Evolutionary conservation across 2,113 vertebrate genomes (phyloP), one percentile per base, ranked within the genome.

Genomic region (Emydocephalus ijimae): DNA sequence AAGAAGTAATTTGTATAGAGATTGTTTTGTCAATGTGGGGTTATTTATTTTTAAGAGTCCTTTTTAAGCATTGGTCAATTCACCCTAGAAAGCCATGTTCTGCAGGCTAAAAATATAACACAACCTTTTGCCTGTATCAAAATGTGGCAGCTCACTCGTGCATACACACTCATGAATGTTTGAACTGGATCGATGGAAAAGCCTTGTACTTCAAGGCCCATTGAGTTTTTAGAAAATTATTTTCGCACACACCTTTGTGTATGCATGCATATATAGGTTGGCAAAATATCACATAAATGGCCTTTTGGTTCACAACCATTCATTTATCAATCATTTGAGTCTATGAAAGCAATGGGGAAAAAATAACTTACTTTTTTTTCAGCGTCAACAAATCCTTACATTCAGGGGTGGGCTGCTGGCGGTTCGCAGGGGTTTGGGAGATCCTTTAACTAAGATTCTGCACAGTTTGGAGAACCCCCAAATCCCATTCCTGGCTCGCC

Each of bases 11-110:
- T 92, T 7, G 0, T 48, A 57, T 90, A 3, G 3, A 94, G 55
- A 87, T 89, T 4, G 10, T n/a, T 95, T 88, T n/a, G 87, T 88
- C 6, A 89, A 3, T 29, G 86, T 92, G 26, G 2, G 7, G 92
- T 56, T 24, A 94, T 93, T 96, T 95, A 94, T 43, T 81, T 81
- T 43, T 21, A 87, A 26, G 5, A 57, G 26, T 54, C 2, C 26
- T 1, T 24, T 89, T 59, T 0, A 93, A 89, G 54, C 26, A 88
- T 93, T 93, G 93, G 14, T 7, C 50, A 93, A 88, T 43, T 2
- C 45, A 23, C 0, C 24, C 0, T 74, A 8, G 69, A 43, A 92
- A 91, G 23, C 15, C 55, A 18, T 1, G 43, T 96, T 0, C 0
- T 21, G 1, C 88, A 4, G 92, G 21, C 9, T 86, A 15, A 90